These are phyloP conservation scores for Astropecten irregularis DNA, from an alignment of 53 echinoderm and acorn worm species.

Conservation along the genomic window DNA sequence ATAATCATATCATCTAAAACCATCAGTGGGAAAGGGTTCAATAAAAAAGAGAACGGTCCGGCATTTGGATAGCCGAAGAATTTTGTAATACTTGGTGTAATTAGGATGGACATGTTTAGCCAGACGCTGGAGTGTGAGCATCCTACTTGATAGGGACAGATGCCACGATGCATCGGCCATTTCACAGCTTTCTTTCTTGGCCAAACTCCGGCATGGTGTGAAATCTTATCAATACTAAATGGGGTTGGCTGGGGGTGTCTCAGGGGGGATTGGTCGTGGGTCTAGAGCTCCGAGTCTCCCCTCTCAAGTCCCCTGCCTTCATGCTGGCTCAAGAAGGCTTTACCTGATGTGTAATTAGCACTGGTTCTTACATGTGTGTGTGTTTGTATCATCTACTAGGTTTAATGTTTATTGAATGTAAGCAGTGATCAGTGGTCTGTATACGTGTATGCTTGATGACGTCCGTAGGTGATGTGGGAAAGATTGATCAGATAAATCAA, in stretches of 20 bases:
- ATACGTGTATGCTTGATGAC: constrained; percentile 36
- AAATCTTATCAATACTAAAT: constrained; percentile 56
- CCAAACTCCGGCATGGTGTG: constrained; percentile 15
- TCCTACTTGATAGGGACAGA: constrained; percentile 20
- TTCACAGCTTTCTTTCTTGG: neutral
- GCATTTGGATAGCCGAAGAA: constrained; percentile 25
- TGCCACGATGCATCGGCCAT: constrained; percentile 1
- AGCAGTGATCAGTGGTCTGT: too few species aligned
- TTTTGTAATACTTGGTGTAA: constrained; percentile 42
- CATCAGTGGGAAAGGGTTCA: too few species aligned
- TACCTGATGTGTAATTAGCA: too few species aligned
- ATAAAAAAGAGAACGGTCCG: too few species aligned
- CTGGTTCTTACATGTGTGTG: too few species aligned
- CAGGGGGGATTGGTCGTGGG: neutral
- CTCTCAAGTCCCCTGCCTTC: too few species aligned
- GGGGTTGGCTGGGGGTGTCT: neutral
- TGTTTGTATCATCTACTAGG: too few species aligned
- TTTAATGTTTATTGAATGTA: too few species aligned
- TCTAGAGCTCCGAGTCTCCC: too few species aligned
- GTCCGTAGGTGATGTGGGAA: neutral
- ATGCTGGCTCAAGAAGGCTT: too few species aligned
- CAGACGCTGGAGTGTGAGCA: neutral
- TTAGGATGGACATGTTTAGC: constrained; percentile 15
- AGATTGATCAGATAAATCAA: too few species aligned
- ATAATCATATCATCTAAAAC: too few species aligned